These are phyloP conservation scores for Anableps anableps DNA, from an alignment of 2,797 vertebrate genomes.

Conservation along the genomic window DNA sequence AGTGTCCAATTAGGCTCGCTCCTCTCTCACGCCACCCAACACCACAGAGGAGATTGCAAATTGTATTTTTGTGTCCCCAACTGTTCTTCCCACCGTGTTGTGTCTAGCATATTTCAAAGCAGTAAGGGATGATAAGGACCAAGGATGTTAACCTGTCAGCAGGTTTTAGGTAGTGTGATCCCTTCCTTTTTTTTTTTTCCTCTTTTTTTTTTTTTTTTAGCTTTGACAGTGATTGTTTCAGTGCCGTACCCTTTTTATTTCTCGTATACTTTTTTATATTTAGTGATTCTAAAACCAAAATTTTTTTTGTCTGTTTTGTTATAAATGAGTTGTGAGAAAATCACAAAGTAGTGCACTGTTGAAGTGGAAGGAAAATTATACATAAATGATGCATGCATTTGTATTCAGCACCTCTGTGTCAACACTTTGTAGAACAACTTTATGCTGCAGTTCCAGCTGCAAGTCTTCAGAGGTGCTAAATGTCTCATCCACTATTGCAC, in stretches of 20 bases:
- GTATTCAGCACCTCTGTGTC: neutral
- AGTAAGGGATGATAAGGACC: slow-evolving; percentile 23
- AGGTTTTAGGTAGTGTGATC: neutral
- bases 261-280: neutral
- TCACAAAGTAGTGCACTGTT: neutral
- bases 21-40: slow-evolving; percentile 47
- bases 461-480: neutral
- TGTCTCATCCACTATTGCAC: neutral
- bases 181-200: neutral
- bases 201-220: neutral
- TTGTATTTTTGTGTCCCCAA: slow-evolving; percentile 57
- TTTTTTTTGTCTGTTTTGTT: neutral
- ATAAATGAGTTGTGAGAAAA: neutral
- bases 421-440: neutral
- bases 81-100: slow-evolving; percentile 51
- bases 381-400: neutral
- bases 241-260: neutral
- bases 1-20: slow-evolving; percentile 58
- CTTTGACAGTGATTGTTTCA: neutral
- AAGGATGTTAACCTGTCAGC: slow-evolving; percentile 11
- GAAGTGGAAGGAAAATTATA: neutral
- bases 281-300: neutral
- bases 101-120: slow-evolving; percentile 52
- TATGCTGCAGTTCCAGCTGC: neutral
- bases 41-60: slow-evolving; percentile 58